These are phyloP conservation scores for Gracilinanus agilis DNA, from an alignment of 2,113 vertebrate genomes.

Conservation along the genomic window DNA sequence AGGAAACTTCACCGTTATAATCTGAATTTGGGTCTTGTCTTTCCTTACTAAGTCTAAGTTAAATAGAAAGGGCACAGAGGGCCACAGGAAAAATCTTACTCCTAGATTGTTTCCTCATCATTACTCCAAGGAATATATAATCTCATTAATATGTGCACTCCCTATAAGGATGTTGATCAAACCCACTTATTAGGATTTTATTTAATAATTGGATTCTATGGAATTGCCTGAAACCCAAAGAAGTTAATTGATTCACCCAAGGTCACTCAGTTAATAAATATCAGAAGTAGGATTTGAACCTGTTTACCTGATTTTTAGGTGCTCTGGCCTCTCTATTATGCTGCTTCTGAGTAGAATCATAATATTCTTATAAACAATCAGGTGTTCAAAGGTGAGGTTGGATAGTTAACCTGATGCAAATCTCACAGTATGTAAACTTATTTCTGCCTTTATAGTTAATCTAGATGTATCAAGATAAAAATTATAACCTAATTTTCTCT, in stretches of 20 bases:
- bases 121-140: background rate
- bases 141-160: background rate
- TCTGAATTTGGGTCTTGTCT: background rate
- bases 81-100: background rate
- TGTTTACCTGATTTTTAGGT: background rate
- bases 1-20: background rate
- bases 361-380: background rate
- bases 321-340: background rate
- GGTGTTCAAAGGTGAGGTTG: background rate
- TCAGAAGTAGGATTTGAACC: background rate
- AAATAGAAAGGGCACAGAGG: background rate
- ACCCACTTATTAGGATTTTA: background rate
- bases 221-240: background rate
- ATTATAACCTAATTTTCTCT: background rate
- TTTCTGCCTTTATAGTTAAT: background rate
- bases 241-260: background rate
- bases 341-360: background rate
- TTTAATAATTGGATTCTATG: background rate
- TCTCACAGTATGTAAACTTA: background rate
- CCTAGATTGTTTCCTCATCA: background rate
- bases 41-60: background rate
- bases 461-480: fast-evolving
- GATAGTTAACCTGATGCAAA: background rate
- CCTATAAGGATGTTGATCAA: background rate
- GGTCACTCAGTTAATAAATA: background rate